Evolutionary conservation across 2,113 vertebrate species (phyloP), one percentile per base, ranked within the genome.

Genomic region (Grus americana): DNA sequence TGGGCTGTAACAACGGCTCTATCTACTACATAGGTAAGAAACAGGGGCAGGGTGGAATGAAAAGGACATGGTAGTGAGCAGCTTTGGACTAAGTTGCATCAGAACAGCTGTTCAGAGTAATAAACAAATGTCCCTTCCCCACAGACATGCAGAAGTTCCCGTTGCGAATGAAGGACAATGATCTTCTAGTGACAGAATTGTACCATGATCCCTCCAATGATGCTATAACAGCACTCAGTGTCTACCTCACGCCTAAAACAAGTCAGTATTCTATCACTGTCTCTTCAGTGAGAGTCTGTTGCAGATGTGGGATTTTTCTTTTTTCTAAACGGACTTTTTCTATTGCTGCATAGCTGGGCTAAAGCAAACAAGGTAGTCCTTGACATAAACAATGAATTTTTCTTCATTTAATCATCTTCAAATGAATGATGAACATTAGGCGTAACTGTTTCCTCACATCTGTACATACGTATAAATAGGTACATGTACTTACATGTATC

Each of bases 111-210:
- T 73, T 79, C 47, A 89, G n/a, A 71, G 21, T 40, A 79, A 83
- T 67, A 84, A 89, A 42, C 11, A 73, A 66, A 79, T 27, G 10
- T 72, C 19, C 94, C 58, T 73, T 87, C 9, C 57, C 90, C 80
- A 79, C 96, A 99, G 99, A 99, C 95, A 99, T 99, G 99, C 99
- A 99, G 96, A 99, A 99, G 97, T 99, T 99, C 93, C 99, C 99
- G 8, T 92, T 99, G 91, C 98, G 99, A 92, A 99, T 99, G 99
- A 99, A 99, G 90, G 99, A 99, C 92, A 99, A 99, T 17, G 99
- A 99, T 71, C 99, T 99, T 85, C 98, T 99, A 30, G 99, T 99
- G 79, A 99, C 99, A 6, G 99, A 99, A 95, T 97, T 99, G 79
- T 99, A 99, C 92, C 99, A 99, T 2, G 99, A 99, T 95, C 99